Base-by-base conservation (phyloP, 2,888 invertebrate species). In the Caenorhabditis sp. region DNA sequence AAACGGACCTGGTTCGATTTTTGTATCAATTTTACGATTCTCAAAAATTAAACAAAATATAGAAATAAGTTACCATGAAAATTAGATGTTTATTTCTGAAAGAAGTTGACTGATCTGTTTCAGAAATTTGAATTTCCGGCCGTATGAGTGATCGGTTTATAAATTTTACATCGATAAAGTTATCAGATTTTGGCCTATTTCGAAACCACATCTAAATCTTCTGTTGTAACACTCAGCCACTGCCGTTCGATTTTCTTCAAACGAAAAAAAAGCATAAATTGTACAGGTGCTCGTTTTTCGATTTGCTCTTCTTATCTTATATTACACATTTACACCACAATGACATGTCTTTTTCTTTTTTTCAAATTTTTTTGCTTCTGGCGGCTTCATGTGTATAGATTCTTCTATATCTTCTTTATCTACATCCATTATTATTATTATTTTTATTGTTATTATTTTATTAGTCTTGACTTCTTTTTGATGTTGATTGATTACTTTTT, bases 311-410 rank as follows among this genome's bases (percentile, higher is more conserved):
- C 20, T 38, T 27, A 17, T n/a, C 23, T 50, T 38, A 26, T 31
- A 21, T 20, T 43, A 49, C 25, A 38, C 59, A 36, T 38, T 59
- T 53, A 54, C 66, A 59, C 49, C 26, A 57, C 59, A 59, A 56
- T 64, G 53, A 31, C 36, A 60, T 61, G 54, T 36, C 54, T 26
- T 38, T 53, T 54, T 66, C 43, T 66, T 60, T 60, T 60, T 53
- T 56, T 56, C 53, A 54, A 66, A 59, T 60, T 65, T 59, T 59
- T 67, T 61, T 53, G 57, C 50, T 56, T 56, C 66, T n/a, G 14
- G 38, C 25, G 49, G 20, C 20, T 1, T 58, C 23, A 27, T 1
- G 1, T n/a, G 5, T 53, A 12, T 20, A 5, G 43, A 17, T 49
- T 31, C 49, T 31, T 5, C 20, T 31, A 49, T 26, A 31, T 27